phyloP scores from a whole-genome alignment of 2,113 vertebrate species.

The Scolopax mira region DNA sequence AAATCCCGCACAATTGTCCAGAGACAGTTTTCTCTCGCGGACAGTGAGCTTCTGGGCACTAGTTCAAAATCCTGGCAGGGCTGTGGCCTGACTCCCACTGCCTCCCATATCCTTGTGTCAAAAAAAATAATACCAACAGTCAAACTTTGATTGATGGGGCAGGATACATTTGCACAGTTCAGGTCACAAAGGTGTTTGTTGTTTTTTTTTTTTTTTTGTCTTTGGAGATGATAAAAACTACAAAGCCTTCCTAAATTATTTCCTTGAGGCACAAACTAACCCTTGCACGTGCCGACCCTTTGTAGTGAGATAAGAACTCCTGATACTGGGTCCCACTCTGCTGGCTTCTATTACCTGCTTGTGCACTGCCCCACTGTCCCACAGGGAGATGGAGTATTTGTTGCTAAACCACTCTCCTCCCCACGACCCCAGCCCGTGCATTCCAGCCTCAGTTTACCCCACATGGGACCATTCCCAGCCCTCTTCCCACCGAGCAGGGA shows the following conservation, averaged over 20 bases:
- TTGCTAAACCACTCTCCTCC: neutral
- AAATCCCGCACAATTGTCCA: neutral
- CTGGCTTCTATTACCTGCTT: neutral
- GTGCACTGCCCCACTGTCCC: neutral
- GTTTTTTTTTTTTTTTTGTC: neutral
- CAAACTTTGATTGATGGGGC: neutral
- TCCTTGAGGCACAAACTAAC: neutral
- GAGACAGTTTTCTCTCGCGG: neutral
- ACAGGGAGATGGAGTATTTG: neutral
- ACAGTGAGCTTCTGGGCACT: neutral
- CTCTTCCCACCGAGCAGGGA: neutral
- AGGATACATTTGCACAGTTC: neutral
- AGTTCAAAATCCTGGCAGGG: neutral
- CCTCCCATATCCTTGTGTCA: neutral
- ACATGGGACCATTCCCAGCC: neutral
- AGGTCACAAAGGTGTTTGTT: neutral
- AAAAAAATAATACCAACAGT: neutral
- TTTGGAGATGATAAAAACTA: neutral
- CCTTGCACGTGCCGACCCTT: neutral
- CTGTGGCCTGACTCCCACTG: neutral
- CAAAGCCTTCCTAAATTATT: neutral
- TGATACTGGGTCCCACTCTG: neutral
- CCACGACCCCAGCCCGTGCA: accelerated
- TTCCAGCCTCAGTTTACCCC: neutral
- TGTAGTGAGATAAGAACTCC: neutral